Evolutionary conservation across 1,140 invertebrate genomes (phyloP), one percentile per base, ranked within the genome.

Genomic region (Carcinoscorpius rotundicauda): DNA sequence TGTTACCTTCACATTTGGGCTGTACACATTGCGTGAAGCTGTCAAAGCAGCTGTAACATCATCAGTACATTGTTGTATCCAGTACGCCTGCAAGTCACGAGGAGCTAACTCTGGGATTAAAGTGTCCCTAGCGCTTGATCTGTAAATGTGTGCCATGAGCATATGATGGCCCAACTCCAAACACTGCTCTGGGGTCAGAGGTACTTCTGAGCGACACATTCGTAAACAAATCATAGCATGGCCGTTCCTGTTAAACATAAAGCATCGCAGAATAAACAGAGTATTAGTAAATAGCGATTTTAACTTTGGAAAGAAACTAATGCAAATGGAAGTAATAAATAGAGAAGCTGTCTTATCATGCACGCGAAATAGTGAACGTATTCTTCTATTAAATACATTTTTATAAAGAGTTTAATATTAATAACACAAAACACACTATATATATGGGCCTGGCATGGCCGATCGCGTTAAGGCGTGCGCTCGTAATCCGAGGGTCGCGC

Each of bases 101-200:
- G 88, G 85, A 70, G 71, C 75, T 49, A 68, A 63, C 3, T 69
- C 69, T 59, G 79, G 73, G 65, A 76, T 79, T 29, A 29, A 29
- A 1, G 29, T 29, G 29, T 29, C 29, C 29, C 29, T 29, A 29
- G 29, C 29, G 29, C 29, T 29, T 29, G 29, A 29, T 71, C 82
- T 82, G 76, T 97, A 97, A 69, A 97, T 86, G 74, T 98, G 93
- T 5, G 93, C 94, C 79, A 97, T 97, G 1, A 98, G 78, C 62
- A 97, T 90, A 76, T 98, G 95, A 78, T 98, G 94, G 4, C 91
- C 93, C 29, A 98, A 79, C 77, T 98, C 94, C 66, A 97, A 81
- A 0, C 91, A 87, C 71, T 90, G 89, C 70, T 95, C 91, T 0
- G 88, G 81, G 72, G 88, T 85, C 50, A 97, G 79, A 1, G 91